These are phyloP conservation scores for Labeo calbasu DNA, from an alignment of 2,797 vertebrate genomes.

Conservation along the genomic window DNA sequence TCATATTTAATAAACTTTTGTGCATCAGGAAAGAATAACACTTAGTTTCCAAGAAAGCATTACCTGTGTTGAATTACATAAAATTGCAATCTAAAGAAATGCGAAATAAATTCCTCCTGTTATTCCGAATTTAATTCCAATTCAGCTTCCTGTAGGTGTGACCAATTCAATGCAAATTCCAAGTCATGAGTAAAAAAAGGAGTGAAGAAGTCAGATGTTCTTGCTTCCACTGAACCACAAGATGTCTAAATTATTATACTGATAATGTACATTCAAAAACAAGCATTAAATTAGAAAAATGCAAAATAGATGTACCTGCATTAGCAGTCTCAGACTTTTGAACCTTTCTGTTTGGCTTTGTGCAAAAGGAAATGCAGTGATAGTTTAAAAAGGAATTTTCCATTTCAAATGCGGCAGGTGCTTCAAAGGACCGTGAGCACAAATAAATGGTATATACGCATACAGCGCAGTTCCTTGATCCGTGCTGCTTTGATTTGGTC, in stretches of 20 bases:
- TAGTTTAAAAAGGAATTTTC: slow-evolving; percentile 13
- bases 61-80: neutral
- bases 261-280: neutral
- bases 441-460: slow-evolving; percentile 2
- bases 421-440: slow-evolving; percentile 25
- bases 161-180: neutral
- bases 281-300: neutral
- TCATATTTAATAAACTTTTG: neutral
- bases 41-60: too few species aligned
- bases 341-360: neutral
- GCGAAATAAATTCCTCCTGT: neutral
- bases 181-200: neutral
- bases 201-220: neutral
- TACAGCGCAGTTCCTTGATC: slow-evolving; percentile 20
- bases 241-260: neutral
- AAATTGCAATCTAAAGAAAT: neutral
- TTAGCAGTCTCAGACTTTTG: neutral
- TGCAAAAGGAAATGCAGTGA: neutral
- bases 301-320: neutral
- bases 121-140: neutral
- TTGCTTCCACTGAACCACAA: neutral
- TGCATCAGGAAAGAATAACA: neutral
- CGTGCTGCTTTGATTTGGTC: slow-evolving; percentile 2
- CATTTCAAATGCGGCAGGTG: slow-evolving; percentile 19
- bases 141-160: neutral